Evolutionary conservation across 1,140 invertebrate genomes (phyloP), one percentile per base, ranked within the genome.

Genomic region (Frieseomelitta varia): DNA sequence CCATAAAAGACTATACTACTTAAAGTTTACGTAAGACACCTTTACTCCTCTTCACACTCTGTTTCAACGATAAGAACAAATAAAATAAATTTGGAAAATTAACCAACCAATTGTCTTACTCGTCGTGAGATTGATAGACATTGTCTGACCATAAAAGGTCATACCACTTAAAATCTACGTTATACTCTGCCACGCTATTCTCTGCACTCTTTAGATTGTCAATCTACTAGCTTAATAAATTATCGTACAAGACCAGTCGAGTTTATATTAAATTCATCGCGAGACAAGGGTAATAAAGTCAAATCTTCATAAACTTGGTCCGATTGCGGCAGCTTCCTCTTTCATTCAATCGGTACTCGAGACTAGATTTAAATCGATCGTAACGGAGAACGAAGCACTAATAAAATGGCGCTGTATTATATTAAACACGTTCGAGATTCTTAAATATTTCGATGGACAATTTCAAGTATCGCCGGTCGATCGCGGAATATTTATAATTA

Each of bases 401-500:
- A 61, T 14, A n/a, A 61, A n/a, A 67, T 14, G 8, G 19, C 65
- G 30, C 17, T 34, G 65, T 34, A 8, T 47, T 47, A 47, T 47
- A 47, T 19, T 11, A 39, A 24, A 56, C 27, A 15, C 1, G 27
- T 67, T 8, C 39, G 39, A 47, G 8, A 47, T 47, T 47, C 39
- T 47, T 30, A 34, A 19, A 11, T 24, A 14, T 14, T 17, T 27
- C 11, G 34, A 1, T 24, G 24, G 11, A 47, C 11, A 21, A 12
- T 58, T 21, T n/a, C 24, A 15, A 47, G 12, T n/a, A 24, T 47
- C 27, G 53, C 21, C 1, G 15, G 63, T 14, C 10, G 39, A 12
- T 51, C 47, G 58, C 55, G 34, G 34, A 82, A 53, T 53, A 63
- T 55, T 39, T 76, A 17, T 78, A 83, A 78, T 83, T 79, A 81